These are phyloP conservation scores for Dipus sagitta DNA, from an alignment of 2,797 vertebrate species.

Conservation along the genomic window DNA sequence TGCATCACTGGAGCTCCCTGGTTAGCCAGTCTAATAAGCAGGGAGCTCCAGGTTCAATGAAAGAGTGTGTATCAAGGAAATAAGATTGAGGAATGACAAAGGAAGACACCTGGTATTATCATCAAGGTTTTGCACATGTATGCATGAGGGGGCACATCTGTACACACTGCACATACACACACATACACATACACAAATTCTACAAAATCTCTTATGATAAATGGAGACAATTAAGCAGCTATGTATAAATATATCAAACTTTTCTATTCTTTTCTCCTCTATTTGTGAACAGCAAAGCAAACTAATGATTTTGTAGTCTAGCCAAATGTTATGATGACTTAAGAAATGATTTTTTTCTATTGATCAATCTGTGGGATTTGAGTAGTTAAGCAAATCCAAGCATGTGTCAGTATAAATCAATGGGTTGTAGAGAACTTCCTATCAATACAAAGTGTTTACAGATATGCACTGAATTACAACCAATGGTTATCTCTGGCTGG, in stretches of 20 bases:
- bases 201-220: neutral
- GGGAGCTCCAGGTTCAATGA: no score
- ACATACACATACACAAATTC: no score
- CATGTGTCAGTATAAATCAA: constrained; percentile 6
- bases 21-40: no score
- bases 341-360: constrained; percentile 62
- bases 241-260: neutral
- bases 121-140: no score
- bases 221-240: constrained; percentile 62
- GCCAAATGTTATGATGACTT: neutral
- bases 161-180: no score
- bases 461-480: neutral
- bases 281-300: constrained; percentile 54
- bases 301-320: constrained; percentile 51
- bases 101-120: no score
- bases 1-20: no score
- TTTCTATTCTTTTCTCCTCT: neutral
- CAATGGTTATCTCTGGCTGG: neutral
- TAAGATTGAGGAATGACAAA: no score
- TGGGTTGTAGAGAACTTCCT: neutral
- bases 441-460: neutral
- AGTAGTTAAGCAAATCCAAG: constrained; percentile 39
- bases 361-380: constrained; percentile 24
- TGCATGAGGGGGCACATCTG: no score
- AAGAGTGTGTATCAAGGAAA: no score